A percentile compares a stretch with the other conserved stretches of the same genome.
Conservation (phyloP, 37 sponge, comb jelly and placozoan species). For the Aplysina aerophoba region DNA sequence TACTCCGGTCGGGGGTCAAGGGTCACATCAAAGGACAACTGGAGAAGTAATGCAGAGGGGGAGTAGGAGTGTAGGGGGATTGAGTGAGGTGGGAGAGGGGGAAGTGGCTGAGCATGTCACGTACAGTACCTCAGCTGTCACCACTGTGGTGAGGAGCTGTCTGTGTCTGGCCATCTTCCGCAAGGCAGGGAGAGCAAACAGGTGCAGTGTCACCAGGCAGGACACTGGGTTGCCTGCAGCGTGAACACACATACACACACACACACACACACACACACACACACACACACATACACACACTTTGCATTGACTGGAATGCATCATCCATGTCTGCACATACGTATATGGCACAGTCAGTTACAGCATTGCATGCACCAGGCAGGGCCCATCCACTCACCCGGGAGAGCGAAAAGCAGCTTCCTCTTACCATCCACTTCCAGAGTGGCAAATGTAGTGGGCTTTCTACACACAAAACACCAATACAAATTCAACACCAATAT, state of each 20-base stretch:
- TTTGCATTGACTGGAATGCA: not conserved
- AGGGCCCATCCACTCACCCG: slow-evolving; percentile 58
- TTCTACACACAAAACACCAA: slow-evolving; percentile 51
- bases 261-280: not conserved
- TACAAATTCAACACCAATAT: not conserved
- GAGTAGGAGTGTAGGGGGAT: too few relatives aligned
- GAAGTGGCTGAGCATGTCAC: too few relatives aligned
- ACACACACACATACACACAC: not conserved
- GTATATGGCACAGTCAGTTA: too few relatives aligned
- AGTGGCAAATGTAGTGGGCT: slow-evolving; percentile 98
- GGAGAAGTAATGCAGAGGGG: not conserved
- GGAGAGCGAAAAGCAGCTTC: slow-evolving; percentile 92
- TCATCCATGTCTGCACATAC: not conserved
- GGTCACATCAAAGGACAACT: slow-evolving; percentile 47
- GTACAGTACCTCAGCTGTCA: slow-evolving; percentile 48
- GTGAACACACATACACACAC: not conserved
- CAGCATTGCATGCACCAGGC: too few relatives aligned
- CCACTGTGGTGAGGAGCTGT: slow-evolving; percentile 17
- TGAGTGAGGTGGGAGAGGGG: too few relatives aligned
- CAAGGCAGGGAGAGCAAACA: slow-evolving; percentile 93
- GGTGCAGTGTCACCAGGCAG: slow-evolving; percentile 85
- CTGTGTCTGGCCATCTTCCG: slow-evolving; percentile 74
- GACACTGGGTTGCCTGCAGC: slow-evolving; percentile 95
- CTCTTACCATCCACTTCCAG: slow-evolving; percentile 45
- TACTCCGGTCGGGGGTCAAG: slow-evolving; percentile 93